Base-by-base conservation (phyloP, 2,113 vertebrate species). In the Pterocles gutturalis region DNA sequence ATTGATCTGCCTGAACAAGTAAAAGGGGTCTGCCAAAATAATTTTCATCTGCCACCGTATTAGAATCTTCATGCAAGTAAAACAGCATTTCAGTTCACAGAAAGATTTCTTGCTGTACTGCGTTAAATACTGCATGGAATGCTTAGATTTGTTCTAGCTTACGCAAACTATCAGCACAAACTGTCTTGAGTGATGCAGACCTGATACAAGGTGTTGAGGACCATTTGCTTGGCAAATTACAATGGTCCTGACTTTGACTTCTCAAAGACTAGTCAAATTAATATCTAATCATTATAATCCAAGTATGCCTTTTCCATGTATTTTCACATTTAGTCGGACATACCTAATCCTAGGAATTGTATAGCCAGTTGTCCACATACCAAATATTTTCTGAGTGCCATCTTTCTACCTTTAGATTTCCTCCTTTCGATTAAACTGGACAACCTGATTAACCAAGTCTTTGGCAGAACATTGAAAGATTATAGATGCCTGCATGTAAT, bases 261-360 rank as follows among this genome's bases (percentile, higher is more conserved):
- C 17, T 49, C 29, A 60, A 78, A 87, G 33, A 77, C 33, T 10
- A 67, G 21, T 64, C 13, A 62, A 70, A 66, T 49, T 45, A 36
- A 55, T 48, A n/a, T 77, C 3, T 71, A 45, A 28, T 60, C 6
- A 7, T 57, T 58, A 28, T 24, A 83, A 72, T 58, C 3, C 21
- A 54, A 28, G 48, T 16, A 31, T 54, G 10, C 0, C 5, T 79
- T 87, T 91, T 28, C 13, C 0, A 0, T 18, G 4, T 31, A 13
- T 41, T 58, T 38, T 62, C 46, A 87, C 10, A 9, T 48, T 66
- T 21, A 49, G 9, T 55, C 78, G 18, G n/a, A 61, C 69, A 48
- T 29, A 18, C 20, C 36, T 81, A 18, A 57, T 81, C 31, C 24
- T 55, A 48, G 26, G 38, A 65, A 19, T 45, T 75, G 28, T 33